Conservation (phyloP, 2,113 vertebrate species). For the Ciconia maguari region DNA sequence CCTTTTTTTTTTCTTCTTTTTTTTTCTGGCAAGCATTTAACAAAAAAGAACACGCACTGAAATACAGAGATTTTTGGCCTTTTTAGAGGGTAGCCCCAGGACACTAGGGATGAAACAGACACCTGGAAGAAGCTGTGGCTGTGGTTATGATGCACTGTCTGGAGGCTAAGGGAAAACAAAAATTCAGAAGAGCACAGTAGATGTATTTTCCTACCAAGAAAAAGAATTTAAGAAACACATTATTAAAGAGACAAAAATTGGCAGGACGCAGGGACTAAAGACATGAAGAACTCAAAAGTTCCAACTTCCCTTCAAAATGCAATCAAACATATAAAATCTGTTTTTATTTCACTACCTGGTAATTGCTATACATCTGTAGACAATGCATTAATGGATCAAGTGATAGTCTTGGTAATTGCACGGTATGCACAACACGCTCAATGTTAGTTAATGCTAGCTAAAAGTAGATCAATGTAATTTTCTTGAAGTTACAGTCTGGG, state of each 20-base stretch:
- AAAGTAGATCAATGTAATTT: not conserved
- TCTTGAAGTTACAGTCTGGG: not conserved
- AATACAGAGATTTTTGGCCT: not conserved
- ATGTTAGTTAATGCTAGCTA: not conserved
- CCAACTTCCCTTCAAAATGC: not conserved
- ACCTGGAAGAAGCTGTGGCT: not conserved
- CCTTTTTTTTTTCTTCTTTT: not conserved
- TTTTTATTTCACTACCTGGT: not conserved
- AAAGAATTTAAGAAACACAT: not conserved
- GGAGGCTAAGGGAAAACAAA: not conserved
- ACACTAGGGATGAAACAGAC: not conserved
- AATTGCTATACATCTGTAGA: not conserved
- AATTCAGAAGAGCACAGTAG: not conserved
- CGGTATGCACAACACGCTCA: rapidly evolving
- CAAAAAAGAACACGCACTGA: not conserved
- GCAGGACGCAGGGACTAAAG: not conserved
- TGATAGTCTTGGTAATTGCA: not conserved
- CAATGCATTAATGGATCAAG: not conserved
- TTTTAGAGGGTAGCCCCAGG: not conserved
- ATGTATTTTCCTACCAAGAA: not conserved
- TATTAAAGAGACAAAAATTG: not conserved
- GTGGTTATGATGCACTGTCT: not conserved
- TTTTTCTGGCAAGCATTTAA: not conserved
- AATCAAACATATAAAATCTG: not conserved
- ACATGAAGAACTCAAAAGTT: not conserved